Conservation (phyloP, 2,797 vertebrate genomes). For the Xiphophorus birchmanni region DNA sequence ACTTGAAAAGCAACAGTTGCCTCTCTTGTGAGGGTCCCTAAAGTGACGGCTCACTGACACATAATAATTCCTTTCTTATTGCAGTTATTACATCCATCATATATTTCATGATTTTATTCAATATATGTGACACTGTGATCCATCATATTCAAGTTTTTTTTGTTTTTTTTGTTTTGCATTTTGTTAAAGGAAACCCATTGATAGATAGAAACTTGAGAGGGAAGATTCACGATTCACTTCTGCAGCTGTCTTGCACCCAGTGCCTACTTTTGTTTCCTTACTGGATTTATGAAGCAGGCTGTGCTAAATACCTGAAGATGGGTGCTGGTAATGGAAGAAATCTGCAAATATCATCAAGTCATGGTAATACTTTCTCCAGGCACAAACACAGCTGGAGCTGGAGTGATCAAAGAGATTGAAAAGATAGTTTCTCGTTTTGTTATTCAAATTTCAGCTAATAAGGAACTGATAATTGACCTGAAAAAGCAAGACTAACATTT, state of each 20-base stretch:
- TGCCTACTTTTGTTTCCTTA: neutral
- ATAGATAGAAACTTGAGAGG: neutral
- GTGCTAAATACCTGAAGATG: too few species aligned
- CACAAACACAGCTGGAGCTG: neutral
- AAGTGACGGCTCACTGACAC: slow-evolving; percentile 12
- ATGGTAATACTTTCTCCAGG: neutral
- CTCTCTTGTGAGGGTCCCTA: slow-evolving; percentile 5
- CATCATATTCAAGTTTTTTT: neutral
- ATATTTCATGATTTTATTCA: slow-evolving; percentile 7
- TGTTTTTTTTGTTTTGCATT: neutral
- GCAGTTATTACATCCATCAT: slow-evolving; percentile 2
- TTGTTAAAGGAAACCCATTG: neutral
- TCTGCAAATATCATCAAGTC: neutral
- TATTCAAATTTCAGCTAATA: neutral
- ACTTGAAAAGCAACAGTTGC: slow-evolving; percentile 18
- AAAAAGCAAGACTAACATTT: neutral
- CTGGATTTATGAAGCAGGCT: neutral
- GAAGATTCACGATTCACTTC: neutral
- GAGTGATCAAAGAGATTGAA: neutral
- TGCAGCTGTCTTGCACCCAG: neutral
- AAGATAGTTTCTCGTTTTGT: neutral
- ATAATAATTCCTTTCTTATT: slow-evolving; percentile 8
- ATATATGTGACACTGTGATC: neutral
- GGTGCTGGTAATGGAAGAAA: too few species aligned
- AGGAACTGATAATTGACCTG: neutral